A percentile compares a stretch with the other conserved stretches of the same genome.
Conservation (phyloP, 2,797 vertebrate genomes). For the Sebastolobus altivelis region DNA sequence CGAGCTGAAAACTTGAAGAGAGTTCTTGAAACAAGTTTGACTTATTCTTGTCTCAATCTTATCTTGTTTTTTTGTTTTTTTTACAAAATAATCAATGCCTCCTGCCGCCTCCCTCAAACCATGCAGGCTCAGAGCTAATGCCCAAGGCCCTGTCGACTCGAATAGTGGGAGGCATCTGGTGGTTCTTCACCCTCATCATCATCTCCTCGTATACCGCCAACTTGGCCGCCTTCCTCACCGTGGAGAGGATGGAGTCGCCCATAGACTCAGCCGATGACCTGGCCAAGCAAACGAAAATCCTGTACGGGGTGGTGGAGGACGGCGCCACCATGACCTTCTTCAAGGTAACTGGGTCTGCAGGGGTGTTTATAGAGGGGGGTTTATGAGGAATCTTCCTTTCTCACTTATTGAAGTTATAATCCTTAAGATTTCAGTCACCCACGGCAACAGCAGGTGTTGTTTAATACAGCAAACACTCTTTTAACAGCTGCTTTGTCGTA, state of each 20-base stretch:
- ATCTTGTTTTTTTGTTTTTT: constrained; percentile 15
- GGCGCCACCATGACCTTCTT: constrained; percentile 99
- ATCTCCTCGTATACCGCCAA: constrained; percentile 99
- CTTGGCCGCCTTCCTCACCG: constrained; percentile 98
- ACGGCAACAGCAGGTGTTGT: neutral
- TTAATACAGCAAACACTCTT: neutral
- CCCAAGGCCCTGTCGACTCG: constrained; percentile 98
- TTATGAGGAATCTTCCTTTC: neutral
- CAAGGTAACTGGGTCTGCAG: constrained; percentile 84
- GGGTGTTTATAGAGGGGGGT: neutral
- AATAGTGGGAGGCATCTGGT: constrained; percentile 99
- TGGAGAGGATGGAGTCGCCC: constrained; percentile 99
- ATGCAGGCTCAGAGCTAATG: constrained; percentile 97
- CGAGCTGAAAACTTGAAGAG: constrained; percentile 27
- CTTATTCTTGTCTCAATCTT: constrained; percentile 14
- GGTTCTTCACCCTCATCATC: constrained; percentile 99
- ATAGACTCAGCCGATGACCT: constrained; percentile 98
- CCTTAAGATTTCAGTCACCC: neutral
- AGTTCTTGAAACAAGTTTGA: constrained; percentile 47
- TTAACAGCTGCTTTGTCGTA: neutral
- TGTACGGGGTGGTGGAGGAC: constrained; percentile 96
- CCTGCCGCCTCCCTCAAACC: constrained; percentile 78
- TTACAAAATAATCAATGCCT: constrained; percentile 4
- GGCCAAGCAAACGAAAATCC: constrained; percentile 98
- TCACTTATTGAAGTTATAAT: constrained; percentile 4